These are phyloP conservation scores for Campylorhamphus procurvoides DNA, from an alignment of 2,113 vertebrate species.

Conservation along the genomic window DNA sequence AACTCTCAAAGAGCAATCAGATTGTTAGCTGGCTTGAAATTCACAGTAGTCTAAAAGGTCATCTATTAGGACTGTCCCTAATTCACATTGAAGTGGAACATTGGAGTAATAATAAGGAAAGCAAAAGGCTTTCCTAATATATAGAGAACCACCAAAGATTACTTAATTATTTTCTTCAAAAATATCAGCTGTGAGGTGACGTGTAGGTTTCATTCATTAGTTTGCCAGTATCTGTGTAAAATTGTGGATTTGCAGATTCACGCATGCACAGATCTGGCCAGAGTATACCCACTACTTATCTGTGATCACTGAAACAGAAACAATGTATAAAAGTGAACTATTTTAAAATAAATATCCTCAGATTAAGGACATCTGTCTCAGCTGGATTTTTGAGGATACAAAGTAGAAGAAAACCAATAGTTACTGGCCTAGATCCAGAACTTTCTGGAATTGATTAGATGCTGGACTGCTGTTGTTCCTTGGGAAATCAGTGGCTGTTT, in stretches of 20 bases:
- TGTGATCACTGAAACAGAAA: not conserved
- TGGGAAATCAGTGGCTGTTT: not conserved
- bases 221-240: not conserved
- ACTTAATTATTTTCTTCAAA: not conserved
- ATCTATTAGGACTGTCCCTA: not conserved
- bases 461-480: accelerated
- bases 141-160: not conserved
- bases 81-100: not conserved
- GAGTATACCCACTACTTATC: not conserved
- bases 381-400: not conserved
- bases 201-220: not conserved
- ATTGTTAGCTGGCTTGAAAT: not conserved
- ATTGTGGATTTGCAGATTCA: not conserved
- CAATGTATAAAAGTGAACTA: not conserved
- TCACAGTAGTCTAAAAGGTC: not conserved
- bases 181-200: not conserved
- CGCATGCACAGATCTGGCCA: too few relatives aligned
- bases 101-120: not conserved
- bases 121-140: not conserved
- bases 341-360: not conserved
- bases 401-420: not conserved
- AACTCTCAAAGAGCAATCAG: not conserved
- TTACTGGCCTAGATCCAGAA: not conserved
- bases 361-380: not conserved
- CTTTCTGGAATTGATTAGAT: not conserved